Conservation (phyloP, 2,888 invertebrate species). For the Arge pagana region DNA sequence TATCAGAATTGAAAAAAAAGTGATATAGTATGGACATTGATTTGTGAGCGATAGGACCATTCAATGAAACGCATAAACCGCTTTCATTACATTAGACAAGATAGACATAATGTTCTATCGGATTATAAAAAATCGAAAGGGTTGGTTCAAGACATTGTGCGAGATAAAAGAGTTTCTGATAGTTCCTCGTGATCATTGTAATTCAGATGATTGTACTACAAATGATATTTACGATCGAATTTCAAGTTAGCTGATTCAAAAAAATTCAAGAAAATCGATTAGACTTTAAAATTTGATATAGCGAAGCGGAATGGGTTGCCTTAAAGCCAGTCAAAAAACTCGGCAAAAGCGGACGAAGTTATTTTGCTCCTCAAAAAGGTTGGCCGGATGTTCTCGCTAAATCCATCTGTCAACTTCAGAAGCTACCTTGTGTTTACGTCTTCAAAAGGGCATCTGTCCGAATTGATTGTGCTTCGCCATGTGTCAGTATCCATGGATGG, state of each 20-base stretch:
- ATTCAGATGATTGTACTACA: not conserved
- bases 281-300: too few relatives aligned
- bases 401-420: conserved; percentile 10
- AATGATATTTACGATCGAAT: too few relatives aligned
- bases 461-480: conserved; percentile 5
- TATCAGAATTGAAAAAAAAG: not conserved
- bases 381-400: conserved; percentile 18
- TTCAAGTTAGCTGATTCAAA: too few relatives aligned
- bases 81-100: not conserved
- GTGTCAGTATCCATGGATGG: not conserved
- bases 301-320: too few relatives aligned
- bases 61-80: conserved; percentile 3
- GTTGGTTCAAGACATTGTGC: not conserved
- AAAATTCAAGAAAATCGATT: too few relatives aligned
- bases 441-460: conserved; percentile 16
- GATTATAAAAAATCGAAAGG: not conserved
- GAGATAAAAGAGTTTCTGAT: not conserved
- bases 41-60: conserved; percentile 4
- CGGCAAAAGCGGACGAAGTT: too few relatives aligned
- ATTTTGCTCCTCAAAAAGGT: conserved; percentile 1
- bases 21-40: not conserved
- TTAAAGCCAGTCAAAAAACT: too few relatives aligned
- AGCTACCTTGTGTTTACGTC: conserved; percentile 15
- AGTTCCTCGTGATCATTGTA: not conserved
- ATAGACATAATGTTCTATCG: not conserved